A percentile compares a stretch with the other conserved stretches of the same genome.
phyloP scores from a whole-genome alignment of 2,888 invertebrate genomes.

The Eilema griseolum region DNA sequence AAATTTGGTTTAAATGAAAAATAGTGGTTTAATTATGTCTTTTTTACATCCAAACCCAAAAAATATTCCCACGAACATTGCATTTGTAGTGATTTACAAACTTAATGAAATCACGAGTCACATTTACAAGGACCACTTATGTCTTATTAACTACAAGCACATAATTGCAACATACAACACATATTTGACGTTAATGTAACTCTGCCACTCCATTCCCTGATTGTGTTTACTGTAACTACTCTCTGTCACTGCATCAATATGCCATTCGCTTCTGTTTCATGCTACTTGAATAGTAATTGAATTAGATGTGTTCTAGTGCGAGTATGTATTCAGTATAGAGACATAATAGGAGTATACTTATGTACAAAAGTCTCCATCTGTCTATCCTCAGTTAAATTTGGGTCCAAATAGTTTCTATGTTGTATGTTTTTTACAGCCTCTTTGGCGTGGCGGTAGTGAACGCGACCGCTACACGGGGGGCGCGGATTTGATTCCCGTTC shows the following conservation, averaged over 20 bases:
- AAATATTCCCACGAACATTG: not conserved
- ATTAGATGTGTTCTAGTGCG: conserved; percentile 21
- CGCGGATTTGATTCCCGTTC: no score
- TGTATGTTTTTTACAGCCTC: no score
- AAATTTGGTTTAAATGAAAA: no score
- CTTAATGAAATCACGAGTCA: not conserved
- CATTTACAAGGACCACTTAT: not conserved
- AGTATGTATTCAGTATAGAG: not conserved
- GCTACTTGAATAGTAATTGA: conserved; percentile 40
- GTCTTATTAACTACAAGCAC: no score
- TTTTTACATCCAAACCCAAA: no score
- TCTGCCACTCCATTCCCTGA: conserved; percentile 28
- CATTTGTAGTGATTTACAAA: not conserved
- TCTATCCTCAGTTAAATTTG: no score
- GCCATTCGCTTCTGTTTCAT: conserved; percentile 21
- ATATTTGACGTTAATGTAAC: conserved; percentile 21
- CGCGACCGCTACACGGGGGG: no score
- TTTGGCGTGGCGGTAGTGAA: no score
- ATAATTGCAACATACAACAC: not conserved
- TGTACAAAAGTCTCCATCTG: not conserved
- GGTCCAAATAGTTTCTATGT: no score
- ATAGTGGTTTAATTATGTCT: no score
- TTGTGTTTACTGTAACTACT: conserved; percentile 35
- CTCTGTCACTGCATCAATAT: conserved; percentile 39
- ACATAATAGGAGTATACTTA: not conserved